Percentiles rank a stretch among this genome's conserved stretches.
Conservation (phyloP, 2,113 vertebrate genomes). For the Centropristis striata region DNA sequence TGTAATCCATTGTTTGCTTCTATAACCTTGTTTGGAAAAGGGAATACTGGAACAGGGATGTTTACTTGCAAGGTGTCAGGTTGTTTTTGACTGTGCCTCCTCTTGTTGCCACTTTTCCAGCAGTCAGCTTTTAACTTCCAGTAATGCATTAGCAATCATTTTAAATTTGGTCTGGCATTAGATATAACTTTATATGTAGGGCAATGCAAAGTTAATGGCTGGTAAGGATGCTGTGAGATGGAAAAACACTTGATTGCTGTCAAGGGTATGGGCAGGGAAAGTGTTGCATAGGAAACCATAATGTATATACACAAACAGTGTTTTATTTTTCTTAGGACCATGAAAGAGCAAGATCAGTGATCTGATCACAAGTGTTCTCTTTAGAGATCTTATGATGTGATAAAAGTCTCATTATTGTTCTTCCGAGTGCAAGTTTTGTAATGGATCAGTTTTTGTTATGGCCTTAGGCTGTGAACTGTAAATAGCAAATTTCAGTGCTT, state of each 20-base stretch:
- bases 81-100: background rate
- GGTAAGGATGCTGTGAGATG: background rate
- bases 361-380: slow-evolving; percentile 45
- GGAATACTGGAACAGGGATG: background rate
- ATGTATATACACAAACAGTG: slow-evolving; percentile 29
- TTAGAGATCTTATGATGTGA: slow-evolving; percentile 49
- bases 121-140: background rate
- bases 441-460: slow-evolving; percentile 66
- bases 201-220: background rate
- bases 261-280: background rate
- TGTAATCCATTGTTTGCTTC: background rate
- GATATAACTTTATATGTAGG: background rate
- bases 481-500: slow-evolving; percentile 45
- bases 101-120: slow-evolving; percentile 7
- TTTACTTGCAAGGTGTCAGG: background rate
- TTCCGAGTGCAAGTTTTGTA: slow-evolving; percentile 32
- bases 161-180: slow-evolving; percentile 6
- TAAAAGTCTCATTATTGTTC: slow-evolving; percentile 49
- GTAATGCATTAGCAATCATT: slow-evolving; percentile 22
- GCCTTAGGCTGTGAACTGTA: slow-evolving; percentile 56
- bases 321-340: slow-evolving; percentile 8
- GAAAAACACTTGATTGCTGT: slow-evolving; percentile 4
- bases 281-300: slow-evolving; percentile 4
- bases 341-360: slow-evolving; percentile 42
- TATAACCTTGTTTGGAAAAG: background rate